Conservation (phyloP, 2,797 vertebrate genomes). For the Novumbra hubbsi region DNA sequence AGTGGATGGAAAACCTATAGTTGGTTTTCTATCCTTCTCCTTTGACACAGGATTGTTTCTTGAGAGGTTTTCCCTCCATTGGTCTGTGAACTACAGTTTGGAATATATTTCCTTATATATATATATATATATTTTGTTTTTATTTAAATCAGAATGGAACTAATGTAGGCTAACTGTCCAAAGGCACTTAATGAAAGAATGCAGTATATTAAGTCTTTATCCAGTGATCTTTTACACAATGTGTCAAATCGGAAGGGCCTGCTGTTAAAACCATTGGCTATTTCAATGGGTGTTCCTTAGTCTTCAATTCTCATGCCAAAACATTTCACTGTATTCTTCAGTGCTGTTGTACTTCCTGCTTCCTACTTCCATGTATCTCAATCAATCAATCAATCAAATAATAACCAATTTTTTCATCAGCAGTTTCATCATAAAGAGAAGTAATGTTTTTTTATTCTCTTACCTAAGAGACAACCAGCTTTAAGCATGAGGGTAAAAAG, state of each 20-base stretch:
- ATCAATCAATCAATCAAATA: no score
- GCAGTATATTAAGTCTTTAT: background rate
- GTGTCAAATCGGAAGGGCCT: no score
- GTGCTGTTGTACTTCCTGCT: no score
- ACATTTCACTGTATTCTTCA: no score
- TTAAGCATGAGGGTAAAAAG: conserved; percentile 24
- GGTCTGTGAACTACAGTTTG: background rate
- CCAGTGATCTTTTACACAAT: background rate
- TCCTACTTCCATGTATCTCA: no score
- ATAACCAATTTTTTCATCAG: no score
- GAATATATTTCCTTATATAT: background rate
- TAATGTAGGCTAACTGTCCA: background rate
- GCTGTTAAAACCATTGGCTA: no score
- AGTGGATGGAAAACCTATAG: background rate
- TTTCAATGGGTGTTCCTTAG: no score
- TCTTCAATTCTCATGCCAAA: no score
- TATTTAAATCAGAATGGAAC: background rate
- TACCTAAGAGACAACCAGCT: background rate
- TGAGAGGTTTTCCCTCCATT: background rate
- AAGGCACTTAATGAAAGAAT: background rate
- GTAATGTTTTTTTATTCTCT: background rate
- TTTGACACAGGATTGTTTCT: background rate
- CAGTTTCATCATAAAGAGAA: background rate
- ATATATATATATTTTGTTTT: no score
- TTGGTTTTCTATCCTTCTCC: background rate